Evolutionary conservation across 2,113 vertebrate species (phyloP), one percentile per base, ranked within the genome.

Genomic region (Nestor notabilis): DNA sequence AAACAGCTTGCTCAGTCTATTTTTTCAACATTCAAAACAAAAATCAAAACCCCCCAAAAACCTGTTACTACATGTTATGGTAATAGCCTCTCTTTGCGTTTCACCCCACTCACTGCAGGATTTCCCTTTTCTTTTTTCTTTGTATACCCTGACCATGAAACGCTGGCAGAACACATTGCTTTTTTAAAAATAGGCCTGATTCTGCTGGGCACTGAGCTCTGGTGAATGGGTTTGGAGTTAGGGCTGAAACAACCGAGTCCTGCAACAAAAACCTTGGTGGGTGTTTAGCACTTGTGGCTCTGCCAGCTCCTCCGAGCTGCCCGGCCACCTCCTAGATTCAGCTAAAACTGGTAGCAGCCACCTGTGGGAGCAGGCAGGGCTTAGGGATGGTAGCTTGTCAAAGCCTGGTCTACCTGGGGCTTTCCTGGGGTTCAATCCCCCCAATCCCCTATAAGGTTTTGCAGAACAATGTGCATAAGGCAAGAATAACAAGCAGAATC

Each of bases 1-100:
- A 97, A 97, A 96, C 93, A 96, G 77, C 79, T 83, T 70, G 64
- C 76, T 94, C 66, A 28, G 83, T 86, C 77, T 79, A 74, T 91
- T 97, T 78, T 72, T 94, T 87, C 52, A 82, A 84, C 0, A 0
- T 65, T 86, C 61, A 83, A 93, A 95, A 81, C 88, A 95, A 93
- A 97, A 97, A 79, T 91, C 56, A 60, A 47, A 55, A 13, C 23
- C 8, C 47, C 31, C 0, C 9, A 24, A 63, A n/a, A 41, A 85
- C n/a, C 56, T n/a, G 13, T 86, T 75, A 75, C 93, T 93, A 70
- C 85, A 94, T 4, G 65, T 87, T 89, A 72, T 47, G 43, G 87
- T 79, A 72, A 91, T 11, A 79, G 44, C 29, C 28, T 86, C 27
- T 80, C 60, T 68, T 70, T 86, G 79, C 86, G 25, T 89, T 92